Evolutionary conservation across 2,888 invertebrate species (phyloP), one percentile per base, ranked within the genome.

Genomic region (Ommatoiulus sabulosus): DNA sequence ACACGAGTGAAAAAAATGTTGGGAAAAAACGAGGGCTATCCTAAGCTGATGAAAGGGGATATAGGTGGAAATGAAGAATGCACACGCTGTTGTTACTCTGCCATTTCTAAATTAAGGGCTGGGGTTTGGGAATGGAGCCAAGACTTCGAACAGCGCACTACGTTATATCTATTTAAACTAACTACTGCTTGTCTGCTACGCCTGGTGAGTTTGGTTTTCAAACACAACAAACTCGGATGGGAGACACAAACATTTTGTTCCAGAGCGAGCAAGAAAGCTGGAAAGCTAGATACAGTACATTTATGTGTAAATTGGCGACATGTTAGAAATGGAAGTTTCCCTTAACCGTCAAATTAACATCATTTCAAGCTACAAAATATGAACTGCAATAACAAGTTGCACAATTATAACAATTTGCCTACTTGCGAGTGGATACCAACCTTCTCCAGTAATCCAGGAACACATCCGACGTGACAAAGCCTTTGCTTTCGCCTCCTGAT

Each of bases 371-470:
- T 48, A 12, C 1, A 48, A 20, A 63, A 63, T 4, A 63, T 20
- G 6, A 20, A 20, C 15, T 7, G 3, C 57, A 17, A 57, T 2
- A 35, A 35, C 35, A 35, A 35, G 35, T 35, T 35, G 35, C 35
- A 35, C 35, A 35, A 35, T 35, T 35, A 35, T 35, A 35, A 35
- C 35, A 35, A 35, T 35, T 52, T 52, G 15, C 52, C 3, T 15
- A 10, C 10, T 10, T 15, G 52, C 52, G 10, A 52, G 15, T 52
- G 15, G 52, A 52, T 17, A 4, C 46, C 95, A 93, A 98, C 98
- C 96, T 96, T 94, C 96, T 96, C 98, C 98, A 98, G 93, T 97
- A 97, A 91, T 96, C 96, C 90, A 97, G 95, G 93, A 98, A 97
- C 91, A 95, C 95, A 92, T 95, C 95, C 91, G 96, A 95, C 91